Percentiles rank a stretch among this genome's conserved stretches.
phyloP scores from a whole-genome alignment of 2,797 vertebrate species.

The Brachymystax lenok region DNA sequence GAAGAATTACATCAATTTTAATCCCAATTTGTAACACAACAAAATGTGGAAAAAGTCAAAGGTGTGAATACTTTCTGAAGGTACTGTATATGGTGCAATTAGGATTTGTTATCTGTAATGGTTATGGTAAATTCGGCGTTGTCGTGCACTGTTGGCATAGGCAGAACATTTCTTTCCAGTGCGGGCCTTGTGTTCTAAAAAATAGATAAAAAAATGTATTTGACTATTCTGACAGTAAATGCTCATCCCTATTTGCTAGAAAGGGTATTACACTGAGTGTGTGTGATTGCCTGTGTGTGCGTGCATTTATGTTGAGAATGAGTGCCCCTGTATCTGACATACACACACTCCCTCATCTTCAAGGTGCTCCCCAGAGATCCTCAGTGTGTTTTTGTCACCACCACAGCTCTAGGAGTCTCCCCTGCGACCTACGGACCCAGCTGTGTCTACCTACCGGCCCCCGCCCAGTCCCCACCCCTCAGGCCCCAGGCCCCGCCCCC shows the following conservation, averaged over 20 bases:
- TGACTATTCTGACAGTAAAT: conserved; percentile 3
- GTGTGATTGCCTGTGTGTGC: background rate
- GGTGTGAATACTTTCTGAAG: too few species aligned
- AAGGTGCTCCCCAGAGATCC: conserved; percentile 48
- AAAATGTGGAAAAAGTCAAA: too few species aligned
- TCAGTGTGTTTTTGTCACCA: conserved; percentile 75
- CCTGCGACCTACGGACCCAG: conserved; percentile 89
- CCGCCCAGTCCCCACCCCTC: conserved; percentile 75
- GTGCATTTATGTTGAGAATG: background rate
- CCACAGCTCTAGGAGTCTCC: conserved; percentile 87
- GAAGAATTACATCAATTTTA: too few species aligned
- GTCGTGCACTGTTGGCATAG: too few species aligned
- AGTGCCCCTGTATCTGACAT: background rate
- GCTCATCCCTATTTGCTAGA: too few species aligned
- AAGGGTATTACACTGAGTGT: conserved; percentile 9
- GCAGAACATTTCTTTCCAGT: too few species aligned
- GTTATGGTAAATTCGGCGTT: too few species aligned
- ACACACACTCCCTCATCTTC: conserved; percentile 35
- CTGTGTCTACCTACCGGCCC: conserved; percentile 78
- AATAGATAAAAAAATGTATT: too few species aligned
- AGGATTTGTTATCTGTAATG: too few species aligned
- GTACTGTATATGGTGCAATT: too few species aligned
- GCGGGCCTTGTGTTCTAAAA: too few species aligned
- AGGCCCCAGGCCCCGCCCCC: conserved; percentile 54
- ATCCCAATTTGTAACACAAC: too few species aligned